Evolutionary conservation across 2,888 invertebrate genomes (phyloP), one percentile per base, ranked within the genome.

Genomic region (Drosophila multiciliata): DNA sequence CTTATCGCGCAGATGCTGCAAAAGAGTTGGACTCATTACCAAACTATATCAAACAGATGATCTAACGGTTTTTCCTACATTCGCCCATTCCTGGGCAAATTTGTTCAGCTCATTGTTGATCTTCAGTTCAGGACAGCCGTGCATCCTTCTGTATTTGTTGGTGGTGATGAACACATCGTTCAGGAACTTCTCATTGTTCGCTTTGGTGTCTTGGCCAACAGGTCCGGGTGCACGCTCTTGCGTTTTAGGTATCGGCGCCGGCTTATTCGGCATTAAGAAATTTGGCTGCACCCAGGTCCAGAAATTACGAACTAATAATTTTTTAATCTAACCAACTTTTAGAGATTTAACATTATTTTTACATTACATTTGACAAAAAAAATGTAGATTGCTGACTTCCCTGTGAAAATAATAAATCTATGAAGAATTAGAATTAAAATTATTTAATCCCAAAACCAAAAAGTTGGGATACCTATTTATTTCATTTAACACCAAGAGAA

Each of bases 21-120:
- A 33, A 52, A 12, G 20, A 53, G 5, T 23, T 11, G 1, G 4
- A 45, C n/a, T 8, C 12, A 12, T 23, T 9, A 7, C 29, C 1
- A 36, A 11, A n/a, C 33, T 17, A 7, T 50, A 15, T 29, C 12
- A 32, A 20, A 0, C 9, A 9, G 1, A n/a, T 29, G 3, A 36
- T 23, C 8, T 6, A 7, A 12, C 3, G 2, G 17, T 0, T 6
- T 7, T 12, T 29, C 66, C 36, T 82, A 94, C 94, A 81, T 95
- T 95, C 0, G 96, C 96, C 96, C 96, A 96, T 79, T 96, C 96
- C 83, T 95, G 95, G 29, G 96, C 95, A 80, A 95, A 94, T 86
- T 95, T 95, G 82, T 95, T 95, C 40, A 96, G 91, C 78, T 95
- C 95, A 78, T 94, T 94, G 90, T 94, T 96, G 3, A 96, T 91